Evolutionary conservation across 1,140 invertebrate genomes (phyloP), one percentile per base, ranked within the genome.

Genomic region (Penaeus vannamei): DNA sequence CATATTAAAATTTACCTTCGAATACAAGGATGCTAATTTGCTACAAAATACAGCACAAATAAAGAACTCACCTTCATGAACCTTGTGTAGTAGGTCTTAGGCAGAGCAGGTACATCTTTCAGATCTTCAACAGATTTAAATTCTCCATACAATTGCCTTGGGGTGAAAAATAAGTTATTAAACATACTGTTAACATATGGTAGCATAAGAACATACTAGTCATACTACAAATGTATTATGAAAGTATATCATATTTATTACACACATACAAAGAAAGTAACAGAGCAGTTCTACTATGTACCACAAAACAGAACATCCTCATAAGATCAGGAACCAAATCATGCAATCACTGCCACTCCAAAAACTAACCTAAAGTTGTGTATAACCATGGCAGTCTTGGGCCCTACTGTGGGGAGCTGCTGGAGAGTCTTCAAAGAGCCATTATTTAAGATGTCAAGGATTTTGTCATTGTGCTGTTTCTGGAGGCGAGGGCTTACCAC

Each of bases 341-440:
- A 53, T 17, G 5, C 53, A 12, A 53, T 53, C 36, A n/a, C 10
- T 46, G 3, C 53, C 53, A 0, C 53, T 53, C 53, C 8, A 53
- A 53, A 53, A 20, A 89, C 81, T 85, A 66, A 90, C 86, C 86
- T 66, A 79, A 84, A 89, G 72, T 91, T 89, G 64, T 64, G 46
- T n/a, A 91, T 32, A 23, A 91, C 82, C 80, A 89, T 89, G 12
- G 90, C 87, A 79, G 87, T 86, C 60, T 91, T 89, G 4, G 90
- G 90, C 4, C 90, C 90, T 77, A 91, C 62, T 36, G 90, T 89
- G 4, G 87, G 87, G 2, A 91, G 60, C 10, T 66, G 72, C 64
- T 89, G 90, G 22, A 91, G 64, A 60, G 59, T 53, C 46, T 53
- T 85, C 29, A 84, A 59, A 64, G 60, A 61, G 14, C 82, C 87